phyloP scores from a whole-genome alignment of 2,113 vertebrate genomes.

The Sorex fumeus region DNA sequence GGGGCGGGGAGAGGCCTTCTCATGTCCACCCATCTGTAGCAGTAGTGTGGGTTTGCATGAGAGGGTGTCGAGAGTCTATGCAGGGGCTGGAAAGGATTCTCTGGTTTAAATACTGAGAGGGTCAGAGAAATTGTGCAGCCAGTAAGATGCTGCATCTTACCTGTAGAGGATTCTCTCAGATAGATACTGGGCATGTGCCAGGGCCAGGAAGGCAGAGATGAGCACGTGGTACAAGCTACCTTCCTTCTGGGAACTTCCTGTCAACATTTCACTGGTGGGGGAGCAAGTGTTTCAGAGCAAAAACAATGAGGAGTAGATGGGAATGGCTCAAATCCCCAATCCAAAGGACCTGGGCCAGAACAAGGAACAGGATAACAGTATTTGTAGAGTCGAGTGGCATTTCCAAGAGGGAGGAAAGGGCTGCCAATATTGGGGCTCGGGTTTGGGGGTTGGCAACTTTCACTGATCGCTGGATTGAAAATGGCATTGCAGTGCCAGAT shows the following conservation, averaged over 20 bases:
- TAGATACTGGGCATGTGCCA: no score
- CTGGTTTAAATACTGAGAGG: no score
- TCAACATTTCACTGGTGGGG: background rate
- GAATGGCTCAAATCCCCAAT: background rate
- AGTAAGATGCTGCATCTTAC: no score
- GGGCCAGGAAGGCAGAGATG: background rate
- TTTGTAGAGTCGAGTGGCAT: background rate
- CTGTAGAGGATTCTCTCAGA: background rate
- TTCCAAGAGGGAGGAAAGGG: conserved; percentile 40
- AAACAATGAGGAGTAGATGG: background rate
- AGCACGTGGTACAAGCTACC: background rate
- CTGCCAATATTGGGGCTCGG: background rate
- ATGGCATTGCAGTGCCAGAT: background rate
- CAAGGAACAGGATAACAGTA: background rate
- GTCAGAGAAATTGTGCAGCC: no score
- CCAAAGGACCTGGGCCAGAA: background rate
- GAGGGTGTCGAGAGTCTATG: no score
- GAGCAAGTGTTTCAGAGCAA: background rate
- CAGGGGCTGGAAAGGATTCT: no score
- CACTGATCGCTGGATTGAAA: background rate
- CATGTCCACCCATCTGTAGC: no score
- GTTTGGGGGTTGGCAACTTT: background rate
- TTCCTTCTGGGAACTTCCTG: background rate
- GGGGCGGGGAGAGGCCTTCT: no score
- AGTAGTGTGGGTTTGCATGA: no score